Conservation (phyloP, 2,888 invertebrate genomes). For the Apamea crenata region DNA sequence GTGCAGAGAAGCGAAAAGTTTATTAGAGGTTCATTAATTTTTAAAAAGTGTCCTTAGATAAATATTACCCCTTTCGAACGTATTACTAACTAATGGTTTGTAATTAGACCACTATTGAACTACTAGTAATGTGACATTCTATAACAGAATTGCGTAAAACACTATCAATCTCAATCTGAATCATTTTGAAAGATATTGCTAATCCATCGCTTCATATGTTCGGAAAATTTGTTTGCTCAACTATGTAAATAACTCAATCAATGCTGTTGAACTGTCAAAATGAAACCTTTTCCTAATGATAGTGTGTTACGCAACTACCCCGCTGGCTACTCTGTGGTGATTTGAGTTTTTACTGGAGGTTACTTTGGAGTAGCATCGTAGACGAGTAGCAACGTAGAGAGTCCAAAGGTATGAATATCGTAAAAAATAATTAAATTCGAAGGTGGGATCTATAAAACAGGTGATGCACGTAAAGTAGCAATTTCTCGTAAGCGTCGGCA, state of each 20-base stretch:
- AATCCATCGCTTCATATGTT: too few species aligned
- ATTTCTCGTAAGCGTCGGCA: constrained; percentile 63
- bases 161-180: too few species aligned
- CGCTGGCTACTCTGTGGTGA: neutral
- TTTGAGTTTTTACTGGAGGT: neutral
- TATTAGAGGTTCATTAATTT: too few species aligned
- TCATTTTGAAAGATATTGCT: too few species aligned
- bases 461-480: constrained; percentile 56
- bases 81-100: neutral
- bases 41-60: too few species aligned
- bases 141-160: too few species aligned
- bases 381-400: neutral
- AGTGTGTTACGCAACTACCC: too few species aligned
- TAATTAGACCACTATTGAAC: neutral
- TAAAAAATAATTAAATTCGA: constrained; percentile 41
- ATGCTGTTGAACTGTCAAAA: too few species aligned
- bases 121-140: neutral
- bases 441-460: constrained; percentile 49
- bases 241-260: too few species aligned
- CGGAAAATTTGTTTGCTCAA: too few species aligned
- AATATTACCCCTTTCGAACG: neutral
- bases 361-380: neutral
- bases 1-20: too few species aligned
- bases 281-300: too few species aligned
- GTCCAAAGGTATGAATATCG: constrained; percentile 18